These are phyloP conservation scores for Spea bombifrons DNA, from an alignment of 2,113 vertebrate genomes.

Conservation along the genomic window DNA sequence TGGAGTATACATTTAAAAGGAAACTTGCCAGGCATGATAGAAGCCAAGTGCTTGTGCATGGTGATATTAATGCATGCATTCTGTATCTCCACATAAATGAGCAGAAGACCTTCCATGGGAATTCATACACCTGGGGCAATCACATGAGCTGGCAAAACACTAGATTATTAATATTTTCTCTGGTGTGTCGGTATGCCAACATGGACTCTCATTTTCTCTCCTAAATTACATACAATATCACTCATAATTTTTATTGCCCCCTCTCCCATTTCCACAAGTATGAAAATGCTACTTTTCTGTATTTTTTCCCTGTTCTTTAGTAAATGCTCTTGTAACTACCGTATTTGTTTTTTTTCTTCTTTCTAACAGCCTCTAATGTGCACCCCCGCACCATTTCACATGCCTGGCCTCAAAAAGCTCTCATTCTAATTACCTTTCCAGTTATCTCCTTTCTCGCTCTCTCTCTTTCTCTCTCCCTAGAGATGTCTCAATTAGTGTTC, in stretches of 20 bases:
- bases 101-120: too few species aligned
- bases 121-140: too few species aligned
- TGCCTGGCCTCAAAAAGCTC: slow-evolving; percentile 64
- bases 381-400: slow-evolving; percentile 66
- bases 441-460: slow-evolving; percentile 55
- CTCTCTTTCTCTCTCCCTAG: slow-evolving; percentile 53
- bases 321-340: neutral
- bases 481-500: slow-evolving; percentile 77
- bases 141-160: too few species aligned
- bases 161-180: too few species aligned
- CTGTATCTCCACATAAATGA: too few species aligned
- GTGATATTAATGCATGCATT: too few species aligned
- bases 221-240: too few species aligned
- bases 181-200: too few species aligned
- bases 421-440: slow-evolving; percentile 74
- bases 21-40: too few species aligned
- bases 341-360: slow-evolving; percentile 55
- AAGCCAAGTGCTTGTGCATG: too few species aligned
- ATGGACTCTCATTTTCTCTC: too few species aligned
- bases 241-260: neutral
- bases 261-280: neutral
- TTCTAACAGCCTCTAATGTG: slow-evolving; percentile 60
- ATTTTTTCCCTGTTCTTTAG: slow-evolving; percentile 45
- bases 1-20: too few species aligned
- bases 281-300: slow-evolving; percentile 16